phyloP scores from a whole-genome alignment of 2,797 vertebrate genomes.

The Sebastes matsubarae region DNA sequence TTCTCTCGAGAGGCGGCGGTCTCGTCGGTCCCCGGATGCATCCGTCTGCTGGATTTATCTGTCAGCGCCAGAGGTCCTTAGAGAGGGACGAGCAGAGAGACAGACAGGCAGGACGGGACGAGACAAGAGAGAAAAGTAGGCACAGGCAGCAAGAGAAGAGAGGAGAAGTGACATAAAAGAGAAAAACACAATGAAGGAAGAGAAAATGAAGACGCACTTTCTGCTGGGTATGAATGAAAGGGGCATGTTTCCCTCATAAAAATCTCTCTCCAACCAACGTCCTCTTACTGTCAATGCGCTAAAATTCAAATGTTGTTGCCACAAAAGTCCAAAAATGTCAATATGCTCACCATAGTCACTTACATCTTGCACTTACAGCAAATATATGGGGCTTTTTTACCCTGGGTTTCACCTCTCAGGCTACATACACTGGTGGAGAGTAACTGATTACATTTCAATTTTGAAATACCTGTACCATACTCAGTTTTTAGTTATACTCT shows the following conservation, averaged over 20 bases:
- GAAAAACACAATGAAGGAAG: constrained; percentile 2
- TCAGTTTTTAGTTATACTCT: too few relatives aligned
- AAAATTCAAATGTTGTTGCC: neutral
- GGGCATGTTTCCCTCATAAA: neutral
- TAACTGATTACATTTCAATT: neutral
- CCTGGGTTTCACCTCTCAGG: neutral
- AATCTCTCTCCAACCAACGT: neutral
- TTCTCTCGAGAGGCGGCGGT: constrained; percentile 37
- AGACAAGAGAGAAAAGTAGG: neutral
- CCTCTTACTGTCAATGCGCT: neutral
- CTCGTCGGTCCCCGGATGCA: constrained; percentile 19
- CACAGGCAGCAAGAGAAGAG: neutral
- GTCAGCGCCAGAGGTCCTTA: constrained; percentile 36
- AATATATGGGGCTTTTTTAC: neutral
- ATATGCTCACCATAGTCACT: neutral
- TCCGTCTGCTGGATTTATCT: constrained; percentile 46
- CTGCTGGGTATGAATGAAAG: neutral
- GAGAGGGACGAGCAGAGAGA: constrained; percentile 20
- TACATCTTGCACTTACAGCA: neutral
- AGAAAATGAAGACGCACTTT: neutral
- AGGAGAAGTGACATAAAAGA: neutral
- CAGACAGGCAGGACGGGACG: neutral
- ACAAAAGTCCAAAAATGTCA: neutral
- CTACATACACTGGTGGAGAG: neutral
- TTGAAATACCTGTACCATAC: neutral